Base-by-base conservation (phyloP, 2,888 invertebrate species). In the Epinotia bilunana region DNA sequence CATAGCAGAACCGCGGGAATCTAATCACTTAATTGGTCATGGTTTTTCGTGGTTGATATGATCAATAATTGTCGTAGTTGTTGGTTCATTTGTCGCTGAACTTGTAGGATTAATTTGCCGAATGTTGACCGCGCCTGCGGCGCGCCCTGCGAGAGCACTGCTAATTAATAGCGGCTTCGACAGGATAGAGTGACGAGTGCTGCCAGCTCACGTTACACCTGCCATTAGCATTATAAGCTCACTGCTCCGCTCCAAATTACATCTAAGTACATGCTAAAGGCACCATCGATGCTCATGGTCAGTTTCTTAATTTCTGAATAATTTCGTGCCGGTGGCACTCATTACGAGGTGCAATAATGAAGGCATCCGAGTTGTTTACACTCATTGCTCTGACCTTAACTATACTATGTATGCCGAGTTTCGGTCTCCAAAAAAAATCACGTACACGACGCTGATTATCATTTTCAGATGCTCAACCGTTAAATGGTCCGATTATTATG, bases 151-250 rank as follows among this genome's bases (percentile, higher is more conserved):
- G 82, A 83, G 83, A 83, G 84, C 83, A 80, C 77, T 76, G 82
- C 91, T 93, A 93, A 93, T 94, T 93, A 93, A 93, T 90, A 90
- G 88, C 87, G 90, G 87, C 91, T 91, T 91, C 90, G 89, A 91
- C 90, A 90, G 71, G 60, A 61, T 57, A 87, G 84, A 84, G 83
- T 82, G 83, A 84, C 80, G 81, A 80, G 74, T 75, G n/a, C 53
- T 18, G 74, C 79, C 79, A 80, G 87, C 87, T 93, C 89, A 87
- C 77, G 84, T 93, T 91, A 90, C 93, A 80, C 83, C 82, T 82
- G 81, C 88, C 88, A 91, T 92, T 91, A 91, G 85, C 86, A 85
- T 87, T 86, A 90, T 87, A 86, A 86, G 84, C 82, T 80, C 81
- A 81, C 80, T 79, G 81, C 72, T 57, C 11, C 63, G 64, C 74